A percentile compares a stretch with the other conserved stretches of the same genome.
Conservation (phyloP, 2,113 vertebrate species). For the Aegithalos caudatus region DNA sequence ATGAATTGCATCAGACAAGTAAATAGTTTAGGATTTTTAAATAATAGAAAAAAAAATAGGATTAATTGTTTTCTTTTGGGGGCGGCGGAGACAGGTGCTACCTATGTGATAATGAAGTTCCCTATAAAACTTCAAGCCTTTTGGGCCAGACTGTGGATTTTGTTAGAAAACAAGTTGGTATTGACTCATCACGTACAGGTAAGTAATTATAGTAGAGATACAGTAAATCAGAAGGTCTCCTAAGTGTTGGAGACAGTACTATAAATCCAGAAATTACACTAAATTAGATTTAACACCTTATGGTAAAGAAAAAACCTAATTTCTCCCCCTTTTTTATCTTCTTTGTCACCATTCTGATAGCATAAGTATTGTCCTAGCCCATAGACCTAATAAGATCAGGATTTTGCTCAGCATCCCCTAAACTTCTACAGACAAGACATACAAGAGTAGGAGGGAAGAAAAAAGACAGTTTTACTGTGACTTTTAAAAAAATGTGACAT, state of each 20-base stretch:
- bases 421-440: not conserved
- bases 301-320: not conserved
- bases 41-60: not conserved
- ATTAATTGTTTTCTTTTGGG: conserved; percentile 43
- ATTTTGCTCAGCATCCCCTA: not conserved
- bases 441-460: not conserved
- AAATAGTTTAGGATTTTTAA: not conserved
- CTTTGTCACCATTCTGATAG: not conserved
- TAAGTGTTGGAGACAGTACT: not conserved
- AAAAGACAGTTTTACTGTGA: not conserved
- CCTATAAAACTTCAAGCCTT: conserved; percentile 79
- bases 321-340: not conserved
- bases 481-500: not conserved
- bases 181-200: conserved; percentile 73
- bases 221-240: not conserved
- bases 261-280: not conserved
- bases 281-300: not conserved
- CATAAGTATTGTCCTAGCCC: not conserved
- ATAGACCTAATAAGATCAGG: not conserved
- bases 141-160: conserved; percentile 87
- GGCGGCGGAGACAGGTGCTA: conserved; percentile 85
- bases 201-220: conserved; percentile 7
- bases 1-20: not conserved
- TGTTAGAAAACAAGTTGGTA: conserved; percentile 80
- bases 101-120: conserved; percentile 86